phyloP scores from a whole-genome alignment of 2,888 invertebrate species.

The Halictus ligatus region DNA sequence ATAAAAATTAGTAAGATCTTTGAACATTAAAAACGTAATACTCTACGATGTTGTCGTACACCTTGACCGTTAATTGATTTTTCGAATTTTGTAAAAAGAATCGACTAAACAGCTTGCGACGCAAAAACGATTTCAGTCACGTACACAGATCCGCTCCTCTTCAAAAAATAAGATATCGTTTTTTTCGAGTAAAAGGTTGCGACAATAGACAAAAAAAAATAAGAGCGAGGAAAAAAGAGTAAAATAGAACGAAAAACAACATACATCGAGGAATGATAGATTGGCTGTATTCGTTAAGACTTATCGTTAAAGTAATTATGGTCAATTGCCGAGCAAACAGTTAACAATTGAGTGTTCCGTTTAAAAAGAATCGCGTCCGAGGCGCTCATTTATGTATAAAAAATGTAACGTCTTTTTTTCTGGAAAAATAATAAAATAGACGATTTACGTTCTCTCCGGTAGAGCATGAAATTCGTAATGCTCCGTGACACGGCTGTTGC shows the following conservation, averaged over 20 bases:
- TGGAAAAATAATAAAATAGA: slow-evolving; percentile 60
- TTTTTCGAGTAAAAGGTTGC: slow-evolving; percentile 8
- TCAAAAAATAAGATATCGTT: slow-evolving; percentile 8
- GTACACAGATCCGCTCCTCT: slow-evolving; percentile 41
- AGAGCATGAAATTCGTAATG: slow-evolving; percentile 16
- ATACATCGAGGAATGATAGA: slow-evolving; percentile 45
- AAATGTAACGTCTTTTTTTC: slow-evolving; percentile 32
- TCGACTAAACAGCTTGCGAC: slow-evolving; percentile 17
- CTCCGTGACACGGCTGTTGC: neutral
- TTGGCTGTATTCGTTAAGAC: slow-evolving; percentile 48
- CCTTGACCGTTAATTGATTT: slow-evolving; percentile 23
- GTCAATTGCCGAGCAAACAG: slow-evolving; percentile 36
- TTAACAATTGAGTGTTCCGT: slow-evolving; percentile 27
- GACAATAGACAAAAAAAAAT: neutral
- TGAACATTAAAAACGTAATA: slow-evolving; percentile 37
- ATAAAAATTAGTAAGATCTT: slow-evolving; percentile 47
- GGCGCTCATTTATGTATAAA: slow-evolving; percentile 54
- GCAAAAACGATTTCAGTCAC: slow-evolving; percentile 21
- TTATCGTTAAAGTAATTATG: slow-evolving; percentile 58
- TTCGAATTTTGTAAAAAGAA: slow-evolving; percentile 34
- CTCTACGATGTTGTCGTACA: slow-evolving; percentile 15
- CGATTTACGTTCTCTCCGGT: slow-evolving; percentile 39
- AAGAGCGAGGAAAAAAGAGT: neutral
- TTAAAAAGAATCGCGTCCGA: slow-evolving; percentile 48
- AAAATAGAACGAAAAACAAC: slow-evolving; percentile 9